phyloP scores from a whole-genome alignment of 2,113 vertebrate genomes.

The Dermatemys mawii region DNA sequence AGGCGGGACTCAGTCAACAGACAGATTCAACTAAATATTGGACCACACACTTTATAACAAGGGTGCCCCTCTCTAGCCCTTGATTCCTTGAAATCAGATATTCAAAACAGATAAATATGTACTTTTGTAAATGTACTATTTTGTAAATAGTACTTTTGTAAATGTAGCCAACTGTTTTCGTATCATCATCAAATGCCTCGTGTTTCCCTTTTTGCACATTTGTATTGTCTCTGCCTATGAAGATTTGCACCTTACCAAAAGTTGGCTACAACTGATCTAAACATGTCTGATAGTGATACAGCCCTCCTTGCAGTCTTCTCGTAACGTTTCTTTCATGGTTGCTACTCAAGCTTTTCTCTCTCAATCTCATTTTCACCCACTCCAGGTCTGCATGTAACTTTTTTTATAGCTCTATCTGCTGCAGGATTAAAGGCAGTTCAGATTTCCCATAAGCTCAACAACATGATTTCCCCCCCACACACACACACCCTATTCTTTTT shows the following conservation, averaged over 20 bases:
- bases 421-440: not conserved
- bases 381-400: not conserved
- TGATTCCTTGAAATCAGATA: not conserved
- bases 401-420: not conserved
- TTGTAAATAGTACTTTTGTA: accelerated
- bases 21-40: not conserved
- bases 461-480: not conserved
- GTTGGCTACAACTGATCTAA: not conserved
- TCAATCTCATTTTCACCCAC: not conserved
- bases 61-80: not conserved
- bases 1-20: not conserved
- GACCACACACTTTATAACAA: not conserved
- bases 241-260: not conserved
- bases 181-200: not conserved
- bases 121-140: not conserved
- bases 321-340: not conserved
- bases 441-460: not conserved
- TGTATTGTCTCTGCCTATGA: not conserved
- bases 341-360: not conserved
- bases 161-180: not conserved
- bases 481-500: not conserved
- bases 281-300: not conserved
- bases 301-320: not conserved
- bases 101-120: not conserved
- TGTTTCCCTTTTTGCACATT: not conserved